A percentile compares a stretch with the other conserved stretches of the same genome.
Evolutionary conservation across 2,888 invertebrate genomes (phyloP).

Genomic region (Creontiades dilutus): DNA sequence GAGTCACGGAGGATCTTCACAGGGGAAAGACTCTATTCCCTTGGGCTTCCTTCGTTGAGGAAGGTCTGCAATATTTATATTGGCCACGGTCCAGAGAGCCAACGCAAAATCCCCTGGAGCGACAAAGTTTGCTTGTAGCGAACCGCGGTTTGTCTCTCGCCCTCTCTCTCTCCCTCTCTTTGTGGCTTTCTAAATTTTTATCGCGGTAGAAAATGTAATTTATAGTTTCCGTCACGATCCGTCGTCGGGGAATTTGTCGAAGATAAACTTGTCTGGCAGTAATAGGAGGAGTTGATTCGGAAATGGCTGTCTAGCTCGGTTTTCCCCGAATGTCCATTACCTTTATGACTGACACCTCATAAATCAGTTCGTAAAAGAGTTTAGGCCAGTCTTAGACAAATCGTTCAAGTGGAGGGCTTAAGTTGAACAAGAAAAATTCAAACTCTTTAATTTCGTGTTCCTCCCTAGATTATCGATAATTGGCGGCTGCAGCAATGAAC

Average conservation of each 20-base stretch:
- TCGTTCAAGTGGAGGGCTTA: too few species aligned
- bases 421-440: too few species aligned
- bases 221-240: not conserved
- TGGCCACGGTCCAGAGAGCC: constrained; percentile 42
- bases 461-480: too few species aligned
- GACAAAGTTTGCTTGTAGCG: not conserved
- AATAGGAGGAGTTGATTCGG: not conserved
- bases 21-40: constrained; percentile 12
- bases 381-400: too few species aligned
- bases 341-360: too few species aligned
- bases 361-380: too few species aligned
- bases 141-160: not conserved
- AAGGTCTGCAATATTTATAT: constrained; percentile 43
- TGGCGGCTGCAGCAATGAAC: too few species aligned
- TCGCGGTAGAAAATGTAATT: not conserved
- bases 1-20: not conserved
- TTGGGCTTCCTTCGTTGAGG: not conserved
- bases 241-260: too few species aligned
- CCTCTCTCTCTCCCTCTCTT: not conserved
- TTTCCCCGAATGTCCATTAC: too few species aligned
- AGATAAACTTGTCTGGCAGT: not conserved
- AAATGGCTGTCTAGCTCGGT: too few species aligned
- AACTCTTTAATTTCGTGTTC: too few species aligned
- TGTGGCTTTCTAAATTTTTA: constrained; percentile 2
- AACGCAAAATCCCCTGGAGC: not conserved